Percentiles rank a stretch among this genome's conserved stretches.
phyloP scores from a whole-genome alignment of 2,888 invertebrate species.

The Chymomyza amoena region DNA sequence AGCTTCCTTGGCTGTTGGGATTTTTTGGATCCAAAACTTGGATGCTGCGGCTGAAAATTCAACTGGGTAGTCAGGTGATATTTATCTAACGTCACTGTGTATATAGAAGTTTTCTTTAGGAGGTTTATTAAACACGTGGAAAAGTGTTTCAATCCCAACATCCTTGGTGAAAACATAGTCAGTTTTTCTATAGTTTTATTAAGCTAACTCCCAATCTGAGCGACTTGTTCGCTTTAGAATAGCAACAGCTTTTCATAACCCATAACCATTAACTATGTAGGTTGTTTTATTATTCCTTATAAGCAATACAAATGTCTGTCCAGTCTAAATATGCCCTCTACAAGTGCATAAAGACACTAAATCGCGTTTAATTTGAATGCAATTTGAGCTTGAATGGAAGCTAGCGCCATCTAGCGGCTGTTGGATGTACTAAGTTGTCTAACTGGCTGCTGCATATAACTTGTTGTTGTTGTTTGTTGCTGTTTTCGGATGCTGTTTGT shows the following conservation, averaged over 20 bases:
- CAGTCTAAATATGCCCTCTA: not conserved
- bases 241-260: not conserved
- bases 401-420: conserved; percentile 71
- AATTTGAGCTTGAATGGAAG: conserved; percentile 45
- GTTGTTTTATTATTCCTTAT: not conserved
- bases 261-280: not conserved
- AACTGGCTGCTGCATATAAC: conserved; percentile 26
- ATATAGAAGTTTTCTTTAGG: too few relatives aligned
- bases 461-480: conserved; percentile 32
- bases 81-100: too few relatives aligned
- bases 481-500: not conserved
- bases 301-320: not conserved
- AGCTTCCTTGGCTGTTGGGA: too few relatives aligned
- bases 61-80: too few relatives aligned
- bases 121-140: too few relatives aligned
- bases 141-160: too few relatives aligned
- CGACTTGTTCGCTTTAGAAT: not conserved
- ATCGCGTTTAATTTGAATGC: conserved; percentile 68
- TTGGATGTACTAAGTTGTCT: conserved; percentile 44
- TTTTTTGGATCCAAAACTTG: too few relatives aligned
- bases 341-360: conserved; percentile 44
- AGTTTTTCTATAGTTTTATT: too few relatives aligned
- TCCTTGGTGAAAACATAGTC: too few relatives aligned
- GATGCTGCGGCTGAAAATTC: too few relatives aligned
- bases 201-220: not conserved